Evolutionary conservation across 2,888 invertebrate species (phyloP).

Genomic region (Pristionchus arcanus): DNA sequence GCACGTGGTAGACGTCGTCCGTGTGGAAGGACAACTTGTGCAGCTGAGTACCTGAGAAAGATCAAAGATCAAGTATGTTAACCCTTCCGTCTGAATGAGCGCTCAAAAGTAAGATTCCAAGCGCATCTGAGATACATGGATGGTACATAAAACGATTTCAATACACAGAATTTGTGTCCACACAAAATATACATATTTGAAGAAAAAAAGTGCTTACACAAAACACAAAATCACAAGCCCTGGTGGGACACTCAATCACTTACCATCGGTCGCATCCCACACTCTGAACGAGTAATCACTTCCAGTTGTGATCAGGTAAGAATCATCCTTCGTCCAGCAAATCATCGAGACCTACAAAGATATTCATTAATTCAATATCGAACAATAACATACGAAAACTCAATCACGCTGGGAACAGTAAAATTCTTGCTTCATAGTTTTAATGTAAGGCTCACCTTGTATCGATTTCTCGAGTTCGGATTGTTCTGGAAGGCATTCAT

Average conservation of each 20-base stretch:
- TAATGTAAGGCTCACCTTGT: conserved; percentile 47
- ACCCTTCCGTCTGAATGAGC: background rate
- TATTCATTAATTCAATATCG: background rate
- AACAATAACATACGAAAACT: background rate
- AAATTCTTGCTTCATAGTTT: background rate
- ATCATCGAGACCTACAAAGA: conserved; percentile 90
- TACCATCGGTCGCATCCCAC: conserved; percentile 48
- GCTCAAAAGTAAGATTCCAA: background rate
- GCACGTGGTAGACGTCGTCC: conserved; percentile 94
- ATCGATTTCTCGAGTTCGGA: conserved; percentile 57
- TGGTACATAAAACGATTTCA: background rate
- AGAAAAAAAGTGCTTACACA: too few relatives aligned
- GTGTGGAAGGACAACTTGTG: conserved; percentile 83
- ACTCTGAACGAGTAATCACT: conserved; percentile 53
- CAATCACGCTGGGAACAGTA: background rate
- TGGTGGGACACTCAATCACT: background rate
- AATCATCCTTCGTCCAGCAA: conserved; percentile 93
- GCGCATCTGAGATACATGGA: background rate
- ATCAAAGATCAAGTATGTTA: background rate
- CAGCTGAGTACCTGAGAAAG: conserved; percentile 15
- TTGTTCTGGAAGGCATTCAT: conserved; percentile 62
- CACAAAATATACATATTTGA: too few relatives aligned
- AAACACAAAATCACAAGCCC: too few relatives aligned
- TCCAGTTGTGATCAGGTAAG: conserved; percentile 89
- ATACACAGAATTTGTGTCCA: too few relatives aligned